Percentiles rank a stretch among this genome's conserved stretches.
These are phyloP conservation scores for Euplagia quadripunctaria DNA, from an alignment of 2,888 invertebrate species.

Conservation along the genomic window DNA sequence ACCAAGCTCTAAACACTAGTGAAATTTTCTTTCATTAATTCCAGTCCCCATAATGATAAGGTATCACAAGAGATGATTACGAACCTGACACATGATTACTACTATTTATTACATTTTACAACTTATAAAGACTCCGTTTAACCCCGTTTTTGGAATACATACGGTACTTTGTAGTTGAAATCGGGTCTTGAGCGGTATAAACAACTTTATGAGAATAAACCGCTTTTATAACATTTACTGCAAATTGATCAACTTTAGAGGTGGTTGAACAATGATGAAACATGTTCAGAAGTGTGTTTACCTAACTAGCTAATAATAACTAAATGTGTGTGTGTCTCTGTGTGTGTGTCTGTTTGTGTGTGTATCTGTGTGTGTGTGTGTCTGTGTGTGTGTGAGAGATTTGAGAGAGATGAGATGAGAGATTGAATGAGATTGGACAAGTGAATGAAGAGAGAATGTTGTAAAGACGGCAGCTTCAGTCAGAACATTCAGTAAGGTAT, in stretches of 20 bases:
- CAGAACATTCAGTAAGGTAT: no score
- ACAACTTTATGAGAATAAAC: background rate
- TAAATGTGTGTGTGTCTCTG: background rate
- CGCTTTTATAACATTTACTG: slow-evolving; percentile 1
- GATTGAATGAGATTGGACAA: no score
- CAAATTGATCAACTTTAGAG: slow-evolving; percentile 8
- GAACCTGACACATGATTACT: slow-evolving; percentile 5
- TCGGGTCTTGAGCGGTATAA: background rate
- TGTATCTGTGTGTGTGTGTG: no score
- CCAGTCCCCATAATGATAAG: slow-evolving; percentile 9
- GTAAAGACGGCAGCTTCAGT: no score
- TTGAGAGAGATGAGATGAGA: no score
- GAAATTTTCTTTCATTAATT: slow-evolving; percentile 16
- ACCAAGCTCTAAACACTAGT: background rate
- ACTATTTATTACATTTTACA: slow-evolving; percentile 15
- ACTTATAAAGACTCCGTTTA: slow-evolving; percentile 53
- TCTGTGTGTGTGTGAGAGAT: no score
- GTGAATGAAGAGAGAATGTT: no score
- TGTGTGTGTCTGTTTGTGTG: background rate
- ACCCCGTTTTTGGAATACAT: slow-evolving; percentile 54
- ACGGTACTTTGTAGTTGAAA: slow-evolving; percentile 15
- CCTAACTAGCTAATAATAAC: background rate
- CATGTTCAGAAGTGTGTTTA: background rate
- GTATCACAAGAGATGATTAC: slow-evolving; percentile 6
- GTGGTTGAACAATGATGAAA: background rate